Base-by-base conservation (phyloP, 2,113 vertebrate genomes). In the Neolamprologus ventralis region DNA sequence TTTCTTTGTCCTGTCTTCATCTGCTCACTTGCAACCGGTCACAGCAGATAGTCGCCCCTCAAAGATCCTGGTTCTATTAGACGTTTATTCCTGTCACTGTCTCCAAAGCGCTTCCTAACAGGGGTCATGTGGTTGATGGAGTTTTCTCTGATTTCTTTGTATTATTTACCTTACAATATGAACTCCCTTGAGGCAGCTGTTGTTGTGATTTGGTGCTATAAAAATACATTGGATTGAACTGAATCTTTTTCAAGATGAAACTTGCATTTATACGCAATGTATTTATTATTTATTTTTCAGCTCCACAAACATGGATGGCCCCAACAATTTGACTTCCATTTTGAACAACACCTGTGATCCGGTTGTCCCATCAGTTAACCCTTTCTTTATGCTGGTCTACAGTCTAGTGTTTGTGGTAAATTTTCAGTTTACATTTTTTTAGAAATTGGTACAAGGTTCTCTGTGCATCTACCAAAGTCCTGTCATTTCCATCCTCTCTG, bases 381-480 rank as follows among this genome's bases (percentile, higher is more conserved):
- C 65, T 71, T 71, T 42, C 35, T 71, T 71, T 42, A 71, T 71
- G 19, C 35, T 42, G 7, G n/a, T 71, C 65, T 71, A 71, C 65
- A 71, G 63, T 71, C 63, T 71, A 2, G 3, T 14, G 35, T 71
- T 71, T 37, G 3, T 65, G 60, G 60, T 65, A 65, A 35, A 65
- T 12, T 37, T 35, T 37, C 33, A 37, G 58, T 35, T 35, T 35
- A 12, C 5, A 21, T 5, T 42, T 23, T 14, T 9, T 71, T 37
- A 13, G 33, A 63, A 63, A 12, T 63, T 37, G 19, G 33, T 40
- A 4, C 0, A 68, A 68, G 35, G 63, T 68, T 68, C 19, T 40
- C 35, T 37, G 35, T 68, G 35, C 35, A 40, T 68, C 17, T 9
- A 40, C 63, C 35, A 40, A 21, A 23, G 63, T 68, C 63, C 63